phyloP scores from a whole-genome alignment of 2,797 vertebrate species.

The Cyclopterus lumpus region DNA sequence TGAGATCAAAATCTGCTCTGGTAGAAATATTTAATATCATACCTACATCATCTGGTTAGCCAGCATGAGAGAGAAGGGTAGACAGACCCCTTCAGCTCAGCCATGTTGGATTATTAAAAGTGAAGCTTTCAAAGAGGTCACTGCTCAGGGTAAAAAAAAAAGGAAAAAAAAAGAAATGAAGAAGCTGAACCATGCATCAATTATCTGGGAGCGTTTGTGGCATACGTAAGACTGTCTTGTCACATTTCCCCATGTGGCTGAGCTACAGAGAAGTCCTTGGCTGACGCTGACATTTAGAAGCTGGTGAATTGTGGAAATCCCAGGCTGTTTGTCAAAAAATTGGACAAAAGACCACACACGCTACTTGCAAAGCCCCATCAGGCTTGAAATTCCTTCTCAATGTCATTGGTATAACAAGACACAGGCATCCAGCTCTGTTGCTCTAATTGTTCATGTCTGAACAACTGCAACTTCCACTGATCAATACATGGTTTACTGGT shows the following conservation, averaged over 20 bases:
- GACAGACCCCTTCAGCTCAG: conserved; percentile 72
- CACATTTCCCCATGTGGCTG: conserved; percentile 76
- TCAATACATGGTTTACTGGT: conserved; percentile 71
- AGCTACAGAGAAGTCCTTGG: conserved; percentile 71
- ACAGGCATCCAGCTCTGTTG: conserved; percentile 47
- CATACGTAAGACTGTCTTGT: conserved; percentile 75
- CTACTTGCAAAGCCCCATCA: conserved; percentile 67
- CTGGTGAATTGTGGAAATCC: conserved; percentile 77
- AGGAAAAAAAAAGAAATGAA: conserved; percentile 9
- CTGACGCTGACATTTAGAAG: conserved; percentile 82
- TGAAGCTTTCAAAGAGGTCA: conserved; percentile 82
- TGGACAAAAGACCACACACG: conserved; percentile 74
- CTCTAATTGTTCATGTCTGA: conserved; percentile 69
- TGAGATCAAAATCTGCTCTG: conserved; percentile 81
- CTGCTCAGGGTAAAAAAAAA: conserved; percentile 59
- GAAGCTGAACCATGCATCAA: conserved; percentile 77
- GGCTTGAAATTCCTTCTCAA: conserved; percentile 76
- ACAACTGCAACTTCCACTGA: conserved; percentile 67
- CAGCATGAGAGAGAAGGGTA: conserved; percentile 63
- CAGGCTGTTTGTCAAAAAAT: conserved; percentile 68
- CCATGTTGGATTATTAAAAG: conserved; percentile 81
- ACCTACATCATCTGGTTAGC: conserved; percentile 80
- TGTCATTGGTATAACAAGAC: conserved; percentile 71
- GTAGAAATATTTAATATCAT: conserved; percentile 83
- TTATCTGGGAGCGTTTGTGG: conserved; percentile 79